Base-by-base conservation (phyloP, 2,888 invertebrate genomes). In the Sphaerophoria rueppellii region DNA sequence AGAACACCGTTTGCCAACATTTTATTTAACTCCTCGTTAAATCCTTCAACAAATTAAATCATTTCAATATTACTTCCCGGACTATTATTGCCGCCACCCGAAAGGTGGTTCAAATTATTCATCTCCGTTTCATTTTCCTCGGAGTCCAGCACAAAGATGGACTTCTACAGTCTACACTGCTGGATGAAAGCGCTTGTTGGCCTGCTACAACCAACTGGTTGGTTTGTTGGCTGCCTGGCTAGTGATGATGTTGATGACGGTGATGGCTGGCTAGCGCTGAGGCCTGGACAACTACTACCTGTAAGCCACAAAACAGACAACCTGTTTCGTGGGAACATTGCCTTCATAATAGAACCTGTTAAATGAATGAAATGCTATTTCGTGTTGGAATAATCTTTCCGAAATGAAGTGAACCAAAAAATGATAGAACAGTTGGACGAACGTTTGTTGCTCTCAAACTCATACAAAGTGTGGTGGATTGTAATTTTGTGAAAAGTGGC, bases 331-430 rank as follows among this genome's bases (percentile, higher is more conserved):
- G 91, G 91, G 91, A 91, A 91, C 90, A 90, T 91, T 90, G 90
- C 91, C 91, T 90, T 90, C 90, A 90, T 90, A 90, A 91, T 91
- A 91, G 90, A 91, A 91, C 91, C 91, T 91, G 91, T 91, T 91
- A 91, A 91, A 91, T 91, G 91, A 91, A 91, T 91, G 91, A 91
- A 91, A 91, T 91, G 91, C 90, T 90, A 89, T 90, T 91, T 86
- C 87, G 87, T 87, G 82, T 86, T 70, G 82, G 83, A 83, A 79
- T 86, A 83, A 86, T 85, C 81, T 85, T 85, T 85, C 76, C 81
- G 85, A 85, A 85, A 85, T 85, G 85, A 85, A 85, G 81, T 85
- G 76, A 85, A 80, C 81, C 77, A 58, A 70, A 67, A 54, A 80
- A 74, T 85, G 69, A 85, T 81, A 85, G 85, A 85, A 81, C 85